phyloP scores from a whole-genome alignment of 92 coral and sea anemone species.

The Anthopleura xanthogrammica region DNA sequence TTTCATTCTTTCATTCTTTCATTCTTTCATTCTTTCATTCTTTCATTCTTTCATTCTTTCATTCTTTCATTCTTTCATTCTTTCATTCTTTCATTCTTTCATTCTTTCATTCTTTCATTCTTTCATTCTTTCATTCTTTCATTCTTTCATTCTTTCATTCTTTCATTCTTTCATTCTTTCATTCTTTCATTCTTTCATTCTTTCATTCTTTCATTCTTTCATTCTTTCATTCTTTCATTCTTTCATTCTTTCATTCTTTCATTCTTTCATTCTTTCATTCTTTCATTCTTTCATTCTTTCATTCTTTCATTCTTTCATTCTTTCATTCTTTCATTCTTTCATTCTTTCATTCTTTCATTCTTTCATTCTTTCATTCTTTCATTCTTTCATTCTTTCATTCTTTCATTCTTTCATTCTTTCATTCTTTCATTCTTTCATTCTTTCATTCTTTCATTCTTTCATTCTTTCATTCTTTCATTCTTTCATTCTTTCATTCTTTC shows the following conservation, averaged over 20 bases:
- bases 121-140: no score
- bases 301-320: neutral
- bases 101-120: no score
- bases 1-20: neutral
- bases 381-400: neutral
- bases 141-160: no score
- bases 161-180: neutral
- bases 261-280: neutral
- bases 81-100: neutral
- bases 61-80: no score
- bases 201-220: no score
- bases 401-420: neutral
- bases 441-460: neutral
- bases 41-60: no score
- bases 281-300: neutral
- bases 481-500: neutral
- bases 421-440: neutral
- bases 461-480: neutral
- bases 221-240: no score
- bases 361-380: neutral
- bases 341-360: neutral
- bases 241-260: neutral
- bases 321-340: neutral
- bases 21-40: no score
- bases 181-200: neutral